phyloP scores from a whole-genome alignment of 2,888 invertebrate species.

The Cryptus armator region DNA sequence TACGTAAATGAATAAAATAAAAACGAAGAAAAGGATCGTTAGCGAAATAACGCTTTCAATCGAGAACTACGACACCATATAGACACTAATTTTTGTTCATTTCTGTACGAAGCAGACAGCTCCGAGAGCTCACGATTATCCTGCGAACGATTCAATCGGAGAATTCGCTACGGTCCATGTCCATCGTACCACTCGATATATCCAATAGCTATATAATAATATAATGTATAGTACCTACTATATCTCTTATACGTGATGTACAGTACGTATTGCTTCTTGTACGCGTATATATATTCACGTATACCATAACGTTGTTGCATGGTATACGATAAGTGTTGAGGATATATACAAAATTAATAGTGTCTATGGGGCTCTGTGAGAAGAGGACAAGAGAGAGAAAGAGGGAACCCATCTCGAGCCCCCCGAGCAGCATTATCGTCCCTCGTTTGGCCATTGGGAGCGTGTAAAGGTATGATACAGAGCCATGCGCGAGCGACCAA shows the following conservation, averaged over 20 bases:
- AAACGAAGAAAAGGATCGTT: neutral
- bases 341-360: constrained; percentile 83
- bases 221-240: constrained; percentile 54
- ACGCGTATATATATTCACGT: constrained; percentile 15
- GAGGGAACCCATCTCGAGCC: constrained; percentile 53
- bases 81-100: neutral
- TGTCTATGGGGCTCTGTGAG: constrained; percentile 81
- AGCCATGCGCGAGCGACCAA: constrained; percentile 75
- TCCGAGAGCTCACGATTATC: constrained; percentile 47
- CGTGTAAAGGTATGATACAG: constrained; percentile 83
- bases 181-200: constrained; percentile 63
- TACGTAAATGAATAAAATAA: neutral
- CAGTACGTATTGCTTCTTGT: constrained; percentile 53
- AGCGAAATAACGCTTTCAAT: neutral
- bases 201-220: constrained; percentile 65
- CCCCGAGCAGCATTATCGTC: constrained; percentile 79
- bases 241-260: constrained; percentile 61
- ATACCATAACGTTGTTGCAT: constrained; percentile 41
- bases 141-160: constrained; percentile 67
- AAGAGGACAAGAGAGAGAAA: constrained; percentile 75
- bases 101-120: neutral
- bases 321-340: constrained; percentile 71
- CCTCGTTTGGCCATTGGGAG: constrained; percentile 83
- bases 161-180: constrained; percentile 57
- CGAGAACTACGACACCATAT: neutral